Conservation (phyloP, 2,888 invertebrate genomes). For the Seira ritae region DNA sequence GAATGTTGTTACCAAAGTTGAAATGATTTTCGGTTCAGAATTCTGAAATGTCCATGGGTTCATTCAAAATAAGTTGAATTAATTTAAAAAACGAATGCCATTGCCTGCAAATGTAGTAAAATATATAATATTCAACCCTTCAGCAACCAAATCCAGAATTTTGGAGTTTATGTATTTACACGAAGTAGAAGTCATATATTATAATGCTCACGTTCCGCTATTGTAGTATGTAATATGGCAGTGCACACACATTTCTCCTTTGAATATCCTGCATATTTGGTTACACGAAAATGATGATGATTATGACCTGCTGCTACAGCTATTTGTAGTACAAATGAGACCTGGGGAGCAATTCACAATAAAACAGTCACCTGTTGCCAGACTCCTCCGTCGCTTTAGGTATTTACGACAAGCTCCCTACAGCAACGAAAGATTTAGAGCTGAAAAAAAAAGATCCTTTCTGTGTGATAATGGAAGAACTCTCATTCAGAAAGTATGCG, state of each 20-base stretch:
- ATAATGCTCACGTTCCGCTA: neutral
- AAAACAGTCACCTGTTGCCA: constrained; percentile 65
- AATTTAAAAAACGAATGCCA: no score
- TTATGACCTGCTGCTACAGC: constrained; percentile 55
- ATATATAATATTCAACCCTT: no score
- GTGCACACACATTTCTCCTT: neutral
- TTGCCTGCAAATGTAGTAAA: no score
- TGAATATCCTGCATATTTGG: constrained; percentile 29
- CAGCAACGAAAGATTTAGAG: constrained; percentile 58
- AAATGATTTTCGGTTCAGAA: no score
- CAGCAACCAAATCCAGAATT: no score
- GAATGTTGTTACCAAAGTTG: no score
- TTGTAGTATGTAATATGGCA: neutral
- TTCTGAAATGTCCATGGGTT: no score
- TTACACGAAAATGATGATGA: constrained; percentile 36
- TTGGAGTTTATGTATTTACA: no score
- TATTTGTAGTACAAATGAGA: constrained; percentile 64
- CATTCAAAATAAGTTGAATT: no score
- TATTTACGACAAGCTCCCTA: constrained; percentile 65
- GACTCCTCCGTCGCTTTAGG: constrained; percentile 56
- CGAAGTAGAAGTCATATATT: no score
- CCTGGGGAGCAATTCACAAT: constrained; percentile 62
- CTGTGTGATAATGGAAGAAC: no score
- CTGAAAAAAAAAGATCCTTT: constrained; percentile 30
- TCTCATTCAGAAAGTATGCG: neutral